Conservation (phyloP, 2,797 vertebrate genomes). For the Todus mexicanus region DNA sequence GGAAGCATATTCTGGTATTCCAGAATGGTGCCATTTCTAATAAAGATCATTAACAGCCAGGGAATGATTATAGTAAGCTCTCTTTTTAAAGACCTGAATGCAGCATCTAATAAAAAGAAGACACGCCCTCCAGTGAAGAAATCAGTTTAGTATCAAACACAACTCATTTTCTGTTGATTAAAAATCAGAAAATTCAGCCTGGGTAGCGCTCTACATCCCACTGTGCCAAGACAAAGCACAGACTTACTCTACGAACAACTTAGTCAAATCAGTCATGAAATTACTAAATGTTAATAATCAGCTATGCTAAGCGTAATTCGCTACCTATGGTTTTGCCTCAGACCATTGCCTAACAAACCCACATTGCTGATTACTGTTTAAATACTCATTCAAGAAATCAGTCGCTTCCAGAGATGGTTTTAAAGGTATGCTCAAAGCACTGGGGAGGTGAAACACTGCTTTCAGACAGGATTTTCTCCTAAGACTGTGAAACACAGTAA, state of each 20-base stretch:
- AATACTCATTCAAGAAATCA: background rate
- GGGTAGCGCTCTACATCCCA: background rate
- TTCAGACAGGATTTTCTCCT: background rate
- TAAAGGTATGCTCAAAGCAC: background rate
- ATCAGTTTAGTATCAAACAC: background rate
- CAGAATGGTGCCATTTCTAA: background rate
- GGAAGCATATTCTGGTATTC: background rate
- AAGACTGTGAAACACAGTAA: background rate
- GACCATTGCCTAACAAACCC: background rate
- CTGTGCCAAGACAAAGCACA: slow-evolving; percentile 5
- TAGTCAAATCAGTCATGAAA: background rate
- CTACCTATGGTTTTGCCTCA: background rate
- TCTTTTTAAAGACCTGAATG: background rate
- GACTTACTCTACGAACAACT: background rate
- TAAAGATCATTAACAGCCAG: background rate
- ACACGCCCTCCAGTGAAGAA: background rate
- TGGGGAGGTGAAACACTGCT: background rate
- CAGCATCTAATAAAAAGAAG: background rate
- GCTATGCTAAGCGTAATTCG: background rate
- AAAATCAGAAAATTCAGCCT: background rate
- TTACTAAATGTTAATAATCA: background rate
- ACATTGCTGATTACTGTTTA: background rate
- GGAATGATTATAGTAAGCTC: background rate
- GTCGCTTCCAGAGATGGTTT: background rate
- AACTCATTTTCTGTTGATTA: background rate